These are phyloP conservation scores for Cyclophora punctaria DNA, from an alignment of 2,888 invertebrate species.

Conservation along the genomic window DNA sequence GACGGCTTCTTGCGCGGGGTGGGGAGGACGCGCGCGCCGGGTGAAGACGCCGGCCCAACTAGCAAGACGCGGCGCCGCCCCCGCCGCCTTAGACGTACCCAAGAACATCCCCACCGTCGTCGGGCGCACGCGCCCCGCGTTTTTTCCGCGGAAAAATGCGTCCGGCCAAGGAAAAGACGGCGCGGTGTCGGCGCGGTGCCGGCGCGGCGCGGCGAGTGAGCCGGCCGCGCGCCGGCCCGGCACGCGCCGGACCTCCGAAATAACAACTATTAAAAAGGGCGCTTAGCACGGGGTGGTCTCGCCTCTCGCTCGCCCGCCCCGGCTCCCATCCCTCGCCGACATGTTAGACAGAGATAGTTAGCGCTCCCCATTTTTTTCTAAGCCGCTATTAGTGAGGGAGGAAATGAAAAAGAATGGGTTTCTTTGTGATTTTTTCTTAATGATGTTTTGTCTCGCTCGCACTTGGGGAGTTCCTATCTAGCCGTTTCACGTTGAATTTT, in stretches of 20 bases:
- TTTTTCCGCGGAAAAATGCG: conserved; percentile 75
- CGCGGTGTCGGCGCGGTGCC: conserved; percentile 40
- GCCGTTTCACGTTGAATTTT: conserved; percentile 49
- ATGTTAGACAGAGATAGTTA: conserved; percentile 61
- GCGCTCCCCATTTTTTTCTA: conserved; percentile 67
- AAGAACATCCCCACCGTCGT: conserved; percentile 71
- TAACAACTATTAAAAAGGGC: conserved; percentile 71
- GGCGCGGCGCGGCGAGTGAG: conserved; percentile 31
- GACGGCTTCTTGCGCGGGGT: conserved; percentile 73
- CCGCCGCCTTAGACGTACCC: conserved; percentile 71
- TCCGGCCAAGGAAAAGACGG: conserved; percentile 71
- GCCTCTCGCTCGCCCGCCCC: conserved; percentile 67
- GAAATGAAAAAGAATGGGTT: conserved; percentile 72
- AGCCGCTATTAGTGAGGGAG: conserved; percentile 70
- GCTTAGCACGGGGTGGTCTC: conserved; percentile 55
- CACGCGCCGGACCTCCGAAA: conserved; percentile 61
- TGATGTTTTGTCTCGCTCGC: conserved; percentile 55
- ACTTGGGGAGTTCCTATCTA: conserved; percentile 28
- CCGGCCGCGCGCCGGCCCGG: conserved; percentile 32
- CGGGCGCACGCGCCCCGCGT: conserved; percentile 71
- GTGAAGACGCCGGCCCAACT: conserved; percentile 74
- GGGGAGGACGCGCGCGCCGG: conserved; percentile 72
- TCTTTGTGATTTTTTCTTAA: conserved; percentile 73
- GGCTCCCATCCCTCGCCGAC: conserved; percentile 50
- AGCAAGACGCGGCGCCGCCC: conserved; percentile 74